phyloP scores from a whole-genome alignment of 1,140 invertebrate genomes.

The Scaptomyza graminum region DNA sequence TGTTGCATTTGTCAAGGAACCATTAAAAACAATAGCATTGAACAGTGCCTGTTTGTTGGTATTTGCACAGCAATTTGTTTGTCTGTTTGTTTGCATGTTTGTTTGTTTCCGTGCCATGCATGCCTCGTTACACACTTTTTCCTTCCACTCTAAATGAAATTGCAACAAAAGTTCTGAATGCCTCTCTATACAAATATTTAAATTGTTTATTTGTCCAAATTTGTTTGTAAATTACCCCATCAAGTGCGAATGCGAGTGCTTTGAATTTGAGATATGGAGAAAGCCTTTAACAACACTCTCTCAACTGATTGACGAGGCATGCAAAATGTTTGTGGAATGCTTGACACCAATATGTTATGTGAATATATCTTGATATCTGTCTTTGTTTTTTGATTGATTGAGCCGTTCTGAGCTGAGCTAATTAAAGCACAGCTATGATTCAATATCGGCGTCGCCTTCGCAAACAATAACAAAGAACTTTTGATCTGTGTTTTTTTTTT shows the following conservation, averaged over 20 bases:
- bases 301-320: constrained; percentile 2
- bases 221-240: constrained; percentile 14
- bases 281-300: constrained; percentile 27
- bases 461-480: constrained; percentile 9
- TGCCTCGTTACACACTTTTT: constrained; percentile 54
- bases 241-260: constrained; percentile 22
- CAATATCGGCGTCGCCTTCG: constrained; percentile 6
- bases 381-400: constrained; percentile 52
- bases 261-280: constrained; percentile 43
- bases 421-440: constrained; percentile 37
- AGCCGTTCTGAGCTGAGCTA: constrained; percentile 11
- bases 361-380: constrained; percentile 1
- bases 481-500: neutral
- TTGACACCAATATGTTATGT: constrained; percentile 25
- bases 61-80: constrained; percentile 48
- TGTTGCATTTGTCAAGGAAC: constrained; percentile 11
- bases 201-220: constrained; percentile 14
- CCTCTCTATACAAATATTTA: neutral
- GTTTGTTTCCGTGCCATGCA: constrained; percentile 44
- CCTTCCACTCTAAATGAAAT: constrained; percentile 50
- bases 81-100: constrained; percentile 41
- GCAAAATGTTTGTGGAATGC: constrained; percentile 45
- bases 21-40: constrained; percentile 27
- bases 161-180: constrained; percentile 14
- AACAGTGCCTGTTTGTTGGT: constrained; percentile 36